These are phyloP conservation scores for Lycia hirtaria DNA, from an alignment of 2,888 invertebrate genomes.

Conservation along the genomic window DNA sequence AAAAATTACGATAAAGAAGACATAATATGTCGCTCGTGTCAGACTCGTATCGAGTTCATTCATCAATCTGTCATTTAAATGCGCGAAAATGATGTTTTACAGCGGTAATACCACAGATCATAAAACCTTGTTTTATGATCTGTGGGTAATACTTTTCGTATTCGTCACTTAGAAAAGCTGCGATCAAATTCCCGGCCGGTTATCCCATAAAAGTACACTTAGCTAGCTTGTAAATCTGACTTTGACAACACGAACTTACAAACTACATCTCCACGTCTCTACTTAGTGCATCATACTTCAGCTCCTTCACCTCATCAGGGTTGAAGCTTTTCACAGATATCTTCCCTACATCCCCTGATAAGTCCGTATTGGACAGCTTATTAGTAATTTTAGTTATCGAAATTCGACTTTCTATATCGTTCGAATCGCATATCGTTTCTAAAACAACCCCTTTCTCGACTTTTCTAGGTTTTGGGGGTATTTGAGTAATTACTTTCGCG, in stretches of 20 bases:
- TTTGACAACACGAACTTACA: slow-evolving; percentile 27
- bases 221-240: background rate
- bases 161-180: too few species aligned
- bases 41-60: too few species aligned
- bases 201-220: background rate
- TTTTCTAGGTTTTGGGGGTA: slow-evolving; percentile 67
- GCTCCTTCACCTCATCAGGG: slow-evolving; percentile 75
- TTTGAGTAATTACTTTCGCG: slow-evolving; percentile 58
- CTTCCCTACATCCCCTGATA: slow-evolving; percentile 57
- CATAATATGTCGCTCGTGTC: too few species aligned
- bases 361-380: slow-evolving; percentile 73
- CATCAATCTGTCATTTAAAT: too few species aligned
- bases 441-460: slow-evolving; percentile 72
- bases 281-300: slow-evolving; percentile 69
- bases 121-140: too few species aligned
- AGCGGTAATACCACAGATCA: too few species aligned
- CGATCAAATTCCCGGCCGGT: too few species aligned
- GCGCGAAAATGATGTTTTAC: too few species aligned
- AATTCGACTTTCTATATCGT: slow-evolving; percentile 80
- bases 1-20: too few species aligned
- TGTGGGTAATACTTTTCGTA: too few species aligned
- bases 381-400: slow-evolving; percentile 83
- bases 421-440: slow-evolving; percentile 71
- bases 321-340: slow-evolving; percentile 75
- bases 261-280: slow-evolving; percentile 76